phyloP scores from a whole-genome alignment of 2,797 vertebrate species.

The Liparis tanakae region DNA sequence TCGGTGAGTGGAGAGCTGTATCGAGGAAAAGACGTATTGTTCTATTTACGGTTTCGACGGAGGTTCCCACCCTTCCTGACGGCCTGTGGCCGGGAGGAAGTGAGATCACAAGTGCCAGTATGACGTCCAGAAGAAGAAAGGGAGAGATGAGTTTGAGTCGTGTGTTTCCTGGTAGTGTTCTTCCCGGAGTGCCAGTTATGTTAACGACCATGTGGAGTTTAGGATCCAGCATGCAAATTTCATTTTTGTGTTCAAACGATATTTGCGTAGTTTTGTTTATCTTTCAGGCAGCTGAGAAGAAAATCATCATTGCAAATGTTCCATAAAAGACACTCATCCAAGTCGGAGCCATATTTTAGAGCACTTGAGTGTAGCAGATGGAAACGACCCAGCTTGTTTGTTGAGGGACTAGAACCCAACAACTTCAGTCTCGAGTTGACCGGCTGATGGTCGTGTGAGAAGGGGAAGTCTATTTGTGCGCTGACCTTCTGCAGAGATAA shows the following conservation, averaged over 20 bases:
- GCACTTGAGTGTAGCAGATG: background rate
- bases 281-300: conserved; percentile 21
- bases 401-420: background rate
- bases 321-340: conserved; percentile 7
- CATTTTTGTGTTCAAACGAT: conserved; percentile 54
- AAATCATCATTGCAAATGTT: conserved; percentile 38
- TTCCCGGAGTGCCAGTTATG: background rate
- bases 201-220: background rate
- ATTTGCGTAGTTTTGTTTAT: conserved; percentile 53
- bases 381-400: background rate
- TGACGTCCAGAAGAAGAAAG: background rate
- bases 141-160: background rate
- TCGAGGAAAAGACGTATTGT: conserved; percentile 54
- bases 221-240: conserved; percentile 60
- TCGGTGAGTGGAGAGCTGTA: conserved; percentile 8
- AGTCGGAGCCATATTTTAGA: background rate
- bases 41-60: conserved; percentile 67
- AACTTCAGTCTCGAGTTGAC: background rate
- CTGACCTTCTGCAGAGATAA: conserved; percentile 29
- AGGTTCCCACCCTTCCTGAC: conserved; percentile 76
- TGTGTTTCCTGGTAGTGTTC: conserved; percentile 3
- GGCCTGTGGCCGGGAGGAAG: conserved; percentile 67
- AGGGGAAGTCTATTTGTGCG: conserved; percentile 46
- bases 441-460: conserved; percentile 18
- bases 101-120: conserved; percentile 56